phyloP scores from a whole-genome alignment of 1,140 invertebrate species.

The Drosophila parvula region DNA sequence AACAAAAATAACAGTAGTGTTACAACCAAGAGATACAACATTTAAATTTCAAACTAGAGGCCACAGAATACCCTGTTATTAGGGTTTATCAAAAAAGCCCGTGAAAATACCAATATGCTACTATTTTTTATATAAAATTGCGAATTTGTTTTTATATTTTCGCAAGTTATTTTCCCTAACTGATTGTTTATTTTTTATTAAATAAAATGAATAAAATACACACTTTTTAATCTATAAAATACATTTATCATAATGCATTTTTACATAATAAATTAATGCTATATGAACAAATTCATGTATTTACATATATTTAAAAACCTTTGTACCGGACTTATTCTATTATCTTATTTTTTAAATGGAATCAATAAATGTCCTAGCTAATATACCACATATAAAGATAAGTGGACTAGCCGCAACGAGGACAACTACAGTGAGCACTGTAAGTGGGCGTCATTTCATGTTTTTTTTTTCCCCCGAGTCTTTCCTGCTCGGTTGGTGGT shows the following conservation, averaged over 20 bases:
- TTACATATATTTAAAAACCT: background rate
- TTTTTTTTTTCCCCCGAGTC: conserved; percentile 11
- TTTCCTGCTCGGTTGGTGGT: conserved; percentile 60
- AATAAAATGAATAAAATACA: too few species aligned
- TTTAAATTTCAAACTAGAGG: too few species aligned
- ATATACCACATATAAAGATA: background rate
- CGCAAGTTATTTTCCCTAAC: too few species aligned
- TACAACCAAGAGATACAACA: background rate
- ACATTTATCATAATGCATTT: too few species aligned
- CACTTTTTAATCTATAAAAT: background rate
- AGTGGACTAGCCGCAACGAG: background rate
- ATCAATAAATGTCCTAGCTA: background rate
- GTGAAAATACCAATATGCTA: background rate
- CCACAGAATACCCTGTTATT: background rate
- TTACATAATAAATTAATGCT: background rate
- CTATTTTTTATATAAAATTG: background rate
- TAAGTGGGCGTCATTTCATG: conserved; percentile 51
- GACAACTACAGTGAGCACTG: conserved; percentile 46
- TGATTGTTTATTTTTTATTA: too few species aligned
- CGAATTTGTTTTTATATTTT: too few species aligned
- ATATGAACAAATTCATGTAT: background rate
- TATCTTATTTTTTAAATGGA: background rate
- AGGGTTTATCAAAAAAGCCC: background rate
- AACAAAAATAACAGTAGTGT: conserved; percentile 26
- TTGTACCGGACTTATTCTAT: background rate